Evolutionary conservation across 2,797 vertebrate species (phyloP).

Genomic region (Eulemur mongoz): DNA sequence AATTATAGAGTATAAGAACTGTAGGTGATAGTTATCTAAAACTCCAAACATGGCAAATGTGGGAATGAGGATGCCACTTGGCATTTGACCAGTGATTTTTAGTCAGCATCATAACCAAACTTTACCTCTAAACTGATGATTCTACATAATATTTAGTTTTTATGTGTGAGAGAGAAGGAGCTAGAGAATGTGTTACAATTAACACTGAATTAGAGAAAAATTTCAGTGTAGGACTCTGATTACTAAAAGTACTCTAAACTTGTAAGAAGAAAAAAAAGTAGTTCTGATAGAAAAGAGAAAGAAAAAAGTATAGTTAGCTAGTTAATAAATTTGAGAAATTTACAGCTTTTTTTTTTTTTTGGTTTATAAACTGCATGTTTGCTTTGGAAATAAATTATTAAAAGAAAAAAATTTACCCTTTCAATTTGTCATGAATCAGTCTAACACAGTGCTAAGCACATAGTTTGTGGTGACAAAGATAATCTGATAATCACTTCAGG

Average conservation of each 20-base stretch:
- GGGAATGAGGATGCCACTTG: slow-evolving; percentile 59
- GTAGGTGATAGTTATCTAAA: slow-evolving; percentile 66
- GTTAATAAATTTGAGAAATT: not conserved
- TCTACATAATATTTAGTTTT: not conserved
- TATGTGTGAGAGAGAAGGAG: not conserved
- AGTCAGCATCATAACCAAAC: slow-evolving; percentile 42
- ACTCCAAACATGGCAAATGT: slow-evolving; percentile 52
- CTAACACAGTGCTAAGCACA: not conserved
- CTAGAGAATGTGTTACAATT: not conserved
- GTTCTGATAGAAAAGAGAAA: not conserved
- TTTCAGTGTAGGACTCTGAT: not conserved
- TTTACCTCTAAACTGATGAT: slow-evolving; percentile 32
- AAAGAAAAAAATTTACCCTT: not conserved
- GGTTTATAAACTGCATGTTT: not conserved
- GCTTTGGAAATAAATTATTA: slow-evolving; percentile 22
- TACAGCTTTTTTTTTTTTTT: not conserved
- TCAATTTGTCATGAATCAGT: not conserved
- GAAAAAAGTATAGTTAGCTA: not conserved
- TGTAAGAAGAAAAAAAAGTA: not conserved
- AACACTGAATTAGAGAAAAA: not conserved
- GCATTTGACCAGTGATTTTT: slow-evolving; percentile 58
- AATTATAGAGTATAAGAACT: slow-evolving; percentile 66
- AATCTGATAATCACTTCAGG: not conserved
- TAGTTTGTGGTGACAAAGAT: not conserved
- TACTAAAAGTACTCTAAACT: not conserved